Conservation (phyloP, 2,113 vertebrate genomes). For the Pandion haliaetus region DNA sequence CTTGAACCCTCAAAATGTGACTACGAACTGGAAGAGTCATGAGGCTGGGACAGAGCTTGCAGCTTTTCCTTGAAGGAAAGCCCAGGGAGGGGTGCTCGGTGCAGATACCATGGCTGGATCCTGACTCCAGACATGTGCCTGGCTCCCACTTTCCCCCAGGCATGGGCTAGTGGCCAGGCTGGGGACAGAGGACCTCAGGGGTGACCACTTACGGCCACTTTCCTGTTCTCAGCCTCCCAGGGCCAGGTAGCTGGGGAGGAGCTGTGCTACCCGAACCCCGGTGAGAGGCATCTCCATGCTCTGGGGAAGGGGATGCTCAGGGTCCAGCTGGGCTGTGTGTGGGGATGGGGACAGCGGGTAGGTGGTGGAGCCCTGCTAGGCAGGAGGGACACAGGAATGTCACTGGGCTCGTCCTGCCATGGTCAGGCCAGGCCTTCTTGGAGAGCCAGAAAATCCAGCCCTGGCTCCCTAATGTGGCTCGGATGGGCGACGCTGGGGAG, state of each 20-base stretch:
- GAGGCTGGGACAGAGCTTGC: not conserved
- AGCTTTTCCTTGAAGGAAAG: not conserved
- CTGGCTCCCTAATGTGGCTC: not conserved
- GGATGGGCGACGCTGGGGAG: not conserved
- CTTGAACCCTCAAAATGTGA: not conserved
- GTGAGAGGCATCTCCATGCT: not conserved
- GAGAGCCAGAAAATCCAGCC: slow-evolving; percentile 49
- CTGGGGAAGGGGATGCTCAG: not conserved
- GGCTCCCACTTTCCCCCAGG: not conserved
- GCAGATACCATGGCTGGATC: not conserved
- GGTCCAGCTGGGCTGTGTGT: not conserved
- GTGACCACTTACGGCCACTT: not conserved
- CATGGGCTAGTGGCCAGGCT: fast-evolving
- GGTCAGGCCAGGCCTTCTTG: not conserved
- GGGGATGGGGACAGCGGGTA: fast-evolving
- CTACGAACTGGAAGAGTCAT: not conserved
- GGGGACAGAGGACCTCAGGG: not conserved
- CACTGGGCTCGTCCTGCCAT: not conserved
- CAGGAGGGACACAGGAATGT: not conserved
- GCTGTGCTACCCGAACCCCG: fast-evolving
- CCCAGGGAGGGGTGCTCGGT: not conserved
- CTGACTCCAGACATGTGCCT: not conserved
- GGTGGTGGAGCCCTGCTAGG: fast-evolving
- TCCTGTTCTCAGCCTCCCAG: not conserved
- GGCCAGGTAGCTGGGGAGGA: not conserved